Percentiles rank a stretch among this genome's conserved stretches.
These are phyloP conservation scores for Tapirus terrestris DNA, from an alignment of 2,113 vertebrate species.

Conservation along the genomic window DNA sequence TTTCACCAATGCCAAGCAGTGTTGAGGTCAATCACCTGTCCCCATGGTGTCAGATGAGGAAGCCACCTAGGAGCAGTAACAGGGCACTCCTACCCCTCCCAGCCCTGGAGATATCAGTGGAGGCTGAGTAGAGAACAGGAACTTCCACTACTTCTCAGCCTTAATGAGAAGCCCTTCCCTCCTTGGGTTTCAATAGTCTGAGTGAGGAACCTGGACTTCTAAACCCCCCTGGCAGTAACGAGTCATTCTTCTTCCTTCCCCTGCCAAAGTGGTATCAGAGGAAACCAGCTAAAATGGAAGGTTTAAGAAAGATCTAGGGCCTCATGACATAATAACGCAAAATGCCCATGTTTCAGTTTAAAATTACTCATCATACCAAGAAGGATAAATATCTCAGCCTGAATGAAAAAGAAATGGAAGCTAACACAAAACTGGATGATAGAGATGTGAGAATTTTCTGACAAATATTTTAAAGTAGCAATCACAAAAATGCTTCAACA, in stretches of 20 bases:
- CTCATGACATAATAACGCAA: background rate
- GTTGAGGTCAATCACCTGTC: background rate
- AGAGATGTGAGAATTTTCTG: background rate
- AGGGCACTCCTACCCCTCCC: background rate
- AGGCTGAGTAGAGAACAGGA: background rate
- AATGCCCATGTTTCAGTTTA: background rate
- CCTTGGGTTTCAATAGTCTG: background rate
- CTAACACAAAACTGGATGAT: background rate
- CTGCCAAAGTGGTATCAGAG: background rate
- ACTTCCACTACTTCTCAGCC: background rate
- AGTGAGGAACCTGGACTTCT: background rate
- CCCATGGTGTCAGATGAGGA: background rate
- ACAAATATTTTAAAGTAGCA: conserved; percentile 33
- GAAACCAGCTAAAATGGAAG: background rate
- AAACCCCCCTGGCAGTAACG: background rate
- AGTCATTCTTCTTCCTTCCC: background rate
- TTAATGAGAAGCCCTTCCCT: background rate
- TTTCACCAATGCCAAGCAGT: background rate
- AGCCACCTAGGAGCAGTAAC: background rate
- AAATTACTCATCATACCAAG: background rate
- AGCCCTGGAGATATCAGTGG: background rate
- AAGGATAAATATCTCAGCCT: background rate
- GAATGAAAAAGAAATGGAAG: background rate
- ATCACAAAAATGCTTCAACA: background rate
- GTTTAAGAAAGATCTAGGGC: background rate